These are phyloP conservation scores for Phyllotis vaccarum DNA, from an alignment of 2,797 vertebrate genomes.

Conservation along the genomic window DNA sequence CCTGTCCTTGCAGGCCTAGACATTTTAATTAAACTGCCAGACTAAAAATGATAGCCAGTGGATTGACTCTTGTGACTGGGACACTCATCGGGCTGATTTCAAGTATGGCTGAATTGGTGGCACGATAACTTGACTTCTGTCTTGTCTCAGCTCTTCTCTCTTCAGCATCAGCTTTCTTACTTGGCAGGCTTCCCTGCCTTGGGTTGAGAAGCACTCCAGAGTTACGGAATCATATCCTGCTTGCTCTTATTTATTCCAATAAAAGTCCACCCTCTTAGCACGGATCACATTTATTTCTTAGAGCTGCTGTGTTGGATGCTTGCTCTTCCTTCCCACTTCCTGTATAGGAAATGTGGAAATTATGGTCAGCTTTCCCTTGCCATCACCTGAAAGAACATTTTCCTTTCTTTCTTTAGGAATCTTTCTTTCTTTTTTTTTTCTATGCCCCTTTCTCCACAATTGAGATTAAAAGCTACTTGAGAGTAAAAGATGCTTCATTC, in stretches of 20 bases:
- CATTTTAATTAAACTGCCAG: neutral
- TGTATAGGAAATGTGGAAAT: neutral
- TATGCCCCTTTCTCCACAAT: neutral
- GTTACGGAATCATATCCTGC: neutral
- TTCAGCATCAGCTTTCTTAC: neutral
- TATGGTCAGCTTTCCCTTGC: neutral
- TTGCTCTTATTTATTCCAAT: neutral
- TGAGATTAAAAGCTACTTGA: slow-evolving; percentile 27
- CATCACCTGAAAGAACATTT: neutral
- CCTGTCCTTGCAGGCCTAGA: neutral
- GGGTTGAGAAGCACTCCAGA: neutral
- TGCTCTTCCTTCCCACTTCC: neutral
- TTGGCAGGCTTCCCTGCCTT: neutral
- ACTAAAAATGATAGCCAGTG: neutral
- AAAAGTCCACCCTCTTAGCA: neutral
- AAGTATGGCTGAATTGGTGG: neutral
- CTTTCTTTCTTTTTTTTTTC: neutral
- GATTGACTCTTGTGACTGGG: neutral
- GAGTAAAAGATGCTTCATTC: neutral
- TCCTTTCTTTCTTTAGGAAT: no score
- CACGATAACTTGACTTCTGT: neutral
- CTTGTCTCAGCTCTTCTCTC: neutral
- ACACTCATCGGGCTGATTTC: neutral
- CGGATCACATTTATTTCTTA: neutral
- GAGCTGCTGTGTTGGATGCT: neutral